Evolutionary conservation across 2,888 invertebrate genomes (phyloP).

Genomic region (Sympetrum striolatum): DNA sequence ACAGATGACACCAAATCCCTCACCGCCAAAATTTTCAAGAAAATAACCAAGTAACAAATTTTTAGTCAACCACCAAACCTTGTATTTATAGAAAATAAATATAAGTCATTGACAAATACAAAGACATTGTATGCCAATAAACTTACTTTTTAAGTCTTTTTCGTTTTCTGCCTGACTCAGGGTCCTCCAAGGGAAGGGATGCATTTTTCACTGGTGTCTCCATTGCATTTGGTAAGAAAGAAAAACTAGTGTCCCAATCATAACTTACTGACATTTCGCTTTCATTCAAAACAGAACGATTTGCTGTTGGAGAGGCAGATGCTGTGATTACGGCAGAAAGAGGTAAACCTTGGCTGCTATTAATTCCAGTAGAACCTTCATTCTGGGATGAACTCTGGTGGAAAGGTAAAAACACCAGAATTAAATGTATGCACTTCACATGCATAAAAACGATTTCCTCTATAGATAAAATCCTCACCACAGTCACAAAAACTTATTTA

Average conservation of each 20-base stretch:
- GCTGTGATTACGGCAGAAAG: conserved; percentile 13
- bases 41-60: no score
- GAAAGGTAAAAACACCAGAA: neutral
- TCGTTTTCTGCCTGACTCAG: neutral
- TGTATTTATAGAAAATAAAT: neutral
- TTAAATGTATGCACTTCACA: no score
- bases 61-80: no score
- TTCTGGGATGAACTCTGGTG: neutral
- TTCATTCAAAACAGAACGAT: neutral
- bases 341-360: neutral
- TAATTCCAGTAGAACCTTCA: neutral
- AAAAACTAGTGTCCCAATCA: neutral
- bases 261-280: neutral
- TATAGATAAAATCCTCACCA: no score
- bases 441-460: neutral
- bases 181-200: neutral
- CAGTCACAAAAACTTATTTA: no score
- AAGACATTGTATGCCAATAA: neutral
- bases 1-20: no score
- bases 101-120: neutral
- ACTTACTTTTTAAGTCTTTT: conserved; percentile 11
- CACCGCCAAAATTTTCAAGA: no score
- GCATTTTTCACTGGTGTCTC: conserved; percentile 1
- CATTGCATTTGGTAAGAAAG: neutral
- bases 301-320: neutral